phyloP scores from a whole-genome alignment of 2,797 vertebrate species.

The Nyctibius grandis region DNA sequence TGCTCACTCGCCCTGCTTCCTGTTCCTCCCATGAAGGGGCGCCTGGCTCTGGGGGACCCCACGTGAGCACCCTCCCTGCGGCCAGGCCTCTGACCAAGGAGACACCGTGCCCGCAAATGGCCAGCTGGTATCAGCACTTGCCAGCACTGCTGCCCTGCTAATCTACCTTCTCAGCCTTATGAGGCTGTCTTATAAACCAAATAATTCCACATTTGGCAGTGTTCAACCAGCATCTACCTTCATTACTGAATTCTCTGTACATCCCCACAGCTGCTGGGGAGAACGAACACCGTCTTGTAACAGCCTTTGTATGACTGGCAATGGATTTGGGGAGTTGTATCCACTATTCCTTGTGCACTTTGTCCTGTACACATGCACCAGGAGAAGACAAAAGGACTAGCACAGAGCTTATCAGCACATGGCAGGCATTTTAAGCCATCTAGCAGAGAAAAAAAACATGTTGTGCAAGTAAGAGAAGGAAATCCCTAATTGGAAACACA shows the following conservation, averaged over 20 bases:
- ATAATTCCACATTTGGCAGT: neutral
- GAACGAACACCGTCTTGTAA: neutral
- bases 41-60: neutral
- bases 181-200: neutral
- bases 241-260: neutral
- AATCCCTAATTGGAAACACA: conserved; percentile 49
- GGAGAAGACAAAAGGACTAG: conserved; percentile 12
- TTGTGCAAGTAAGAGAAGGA: conserved; percentile 14
- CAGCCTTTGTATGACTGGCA: neutral
- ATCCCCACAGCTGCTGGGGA: neutral
- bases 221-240: neutral
- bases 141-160: neutral
- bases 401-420: conserved; percentile 38
- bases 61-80: fast-evolving
- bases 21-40: neutral
- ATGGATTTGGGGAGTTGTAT: neutral
- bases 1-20: neutral
- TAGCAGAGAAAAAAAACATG: neutral
- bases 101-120: neutral
- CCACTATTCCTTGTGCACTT: neutral
- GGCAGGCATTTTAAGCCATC: conserved; percentile 40
- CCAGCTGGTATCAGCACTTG: neutral
- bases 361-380: neutral
- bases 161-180: neutral
- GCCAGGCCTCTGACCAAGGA: neutral